phyloP scores from a whole-genome alignment of 92 coral and sea anemone genomes.

The Paramuricea clavata region DNA sequence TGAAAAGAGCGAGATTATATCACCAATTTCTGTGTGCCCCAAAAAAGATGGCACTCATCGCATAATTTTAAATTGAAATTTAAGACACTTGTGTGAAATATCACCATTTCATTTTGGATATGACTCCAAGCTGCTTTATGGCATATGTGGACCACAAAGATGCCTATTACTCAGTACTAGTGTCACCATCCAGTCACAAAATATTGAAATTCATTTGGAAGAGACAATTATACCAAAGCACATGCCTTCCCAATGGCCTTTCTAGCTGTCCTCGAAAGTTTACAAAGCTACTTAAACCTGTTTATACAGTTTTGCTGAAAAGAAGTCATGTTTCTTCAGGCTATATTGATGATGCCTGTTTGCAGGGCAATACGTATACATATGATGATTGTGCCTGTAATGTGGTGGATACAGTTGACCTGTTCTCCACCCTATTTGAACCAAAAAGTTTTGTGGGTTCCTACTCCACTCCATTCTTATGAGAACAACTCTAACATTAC shows the following conservation, averaged over 20 bases:
- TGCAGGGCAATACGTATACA: no score
- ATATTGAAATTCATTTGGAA: no score
- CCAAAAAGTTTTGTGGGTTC: neutral
- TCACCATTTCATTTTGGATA: no score
- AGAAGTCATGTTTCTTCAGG: neutral
- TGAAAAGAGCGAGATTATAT: no score
- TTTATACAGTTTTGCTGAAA: neutral
- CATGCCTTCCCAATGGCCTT: neutral
- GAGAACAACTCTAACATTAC: neutral
- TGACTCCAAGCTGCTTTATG: no score
- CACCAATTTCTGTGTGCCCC: neutral
- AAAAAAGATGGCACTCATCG: slow-evolving; percentile 2
- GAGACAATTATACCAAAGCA: no score
- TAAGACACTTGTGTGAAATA: neutral
- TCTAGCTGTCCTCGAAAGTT: no score
- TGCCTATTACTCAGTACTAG: no score
- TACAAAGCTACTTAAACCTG: no score
- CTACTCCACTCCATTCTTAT: neutral
- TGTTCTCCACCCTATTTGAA: neutral
- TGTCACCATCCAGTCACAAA: no score
- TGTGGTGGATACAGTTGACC: neutral
- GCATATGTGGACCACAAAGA: no score
- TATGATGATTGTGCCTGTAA: slow-evolving; percentile 1
- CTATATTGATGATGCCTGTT: neutral
- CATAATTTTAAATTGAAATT: neutral